phyloP scores from a whole-genome alignment of 2,113 vertebrate species.

The Ictalurus punctatus region DNA sequence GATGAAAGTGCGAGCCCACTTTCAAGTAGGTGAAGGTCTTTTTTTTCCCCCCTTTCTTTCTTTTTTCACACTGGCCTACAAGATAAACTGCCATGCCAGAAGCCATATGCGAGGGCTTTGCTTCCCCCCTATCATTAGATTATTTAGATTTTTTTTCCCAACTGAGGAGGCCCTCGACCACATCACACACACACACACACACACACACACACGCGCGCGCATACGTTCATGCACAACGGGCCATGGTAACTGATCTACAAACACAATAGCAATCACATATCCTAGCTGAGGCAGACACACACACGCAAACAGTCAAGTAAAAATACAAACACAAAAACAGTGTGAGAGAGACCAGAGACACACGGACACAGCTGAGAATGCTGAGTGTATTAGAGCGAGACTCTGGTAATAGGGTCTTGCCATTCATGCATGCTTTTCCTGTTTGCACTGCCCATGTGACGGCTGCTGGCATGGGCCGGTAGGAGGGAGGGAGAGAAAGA shows the following conservation, averaged over 20 bases:
- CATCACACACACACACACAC: conserved; percentile 45
- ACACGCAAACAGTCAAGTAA: conserved; percentile 17
- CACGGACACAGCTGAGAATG: conserved; percentile 32
- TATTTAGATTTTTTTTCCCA: conserved; percentile 57
- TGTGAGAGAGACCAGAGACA: not conserved
- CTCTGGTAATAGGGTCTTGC: conserved; percentile 6
- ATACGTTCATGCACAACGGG: not conserved
- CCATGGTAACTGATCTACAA: conserved; percentile 12
- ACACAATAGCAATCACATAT: not conserved
- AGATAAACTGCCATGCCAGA: conserved; percentile 50
- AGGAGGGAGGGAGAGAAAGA: conserved; percentile 30
- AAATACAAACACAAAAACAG: conserved; percentile 19
- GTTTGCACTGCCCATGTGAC: conserved; percentile 29
- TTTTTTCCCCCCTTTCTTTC: not conserved
- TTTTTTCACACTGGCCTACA: conserved; percentile 29
- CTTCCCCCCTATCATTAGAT: conserved; percentile 53
- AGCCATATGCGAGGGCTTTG: conserved; percentile 46
- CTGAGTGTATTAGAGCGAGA: conserved; percentile 27
- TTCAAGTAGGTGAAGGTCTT: conserved; percentile 24
- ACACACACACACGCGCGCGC: not conserved
- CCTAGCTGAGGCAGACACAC: not conserved
- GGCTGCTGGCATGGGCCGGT: conserved; percentile 26
- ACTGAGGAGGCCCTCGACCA: conserved; percentile 35
- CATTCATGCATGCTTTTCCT: conserved; percentile 43
- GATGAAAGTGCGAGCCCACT: conserved; percentile 37